Conservation (phyloP, 2,888 invertebrate genomes). For the Drosophila subsilvestris region DNA sequence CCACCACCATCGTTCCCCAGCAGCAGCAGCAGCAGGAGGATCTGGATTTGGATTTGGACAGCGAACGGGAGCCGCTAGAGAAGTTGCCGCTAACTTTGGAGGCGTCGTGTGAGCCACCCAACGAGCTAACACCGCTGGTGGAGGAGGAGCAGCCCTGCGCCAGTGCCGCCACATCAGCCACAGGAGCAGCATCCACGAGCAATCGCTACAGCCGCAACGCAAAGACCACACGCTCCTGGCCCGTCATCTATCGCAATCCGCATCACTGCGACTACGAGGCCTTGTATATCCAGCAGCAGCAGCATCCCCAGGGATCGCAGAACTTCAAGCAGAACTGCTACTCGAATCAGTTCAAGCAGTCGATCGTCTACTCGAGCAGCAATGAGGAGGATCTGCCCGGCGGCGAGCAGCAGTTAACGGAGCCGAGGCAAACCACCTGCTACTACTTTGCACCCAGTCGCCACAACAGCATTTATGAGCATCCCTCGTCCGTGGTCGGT, state of each 20-base stretch:
- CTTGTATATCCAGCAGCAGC: constrained; percentile 76
- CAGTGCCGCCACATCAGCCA: constrained; percentile 43
- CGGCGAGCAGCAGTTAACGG: constrained; percentile 48
- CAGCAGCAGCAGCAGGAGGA: constrained; percentile 35
- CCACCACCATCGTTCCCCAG: constrained; percentile 40
- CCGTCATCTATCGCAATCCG: constrained; percentile 84
- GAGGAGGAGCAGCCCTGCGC: constrained; percentile 54
- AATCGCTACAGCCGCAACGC: constrained; percentile 83
- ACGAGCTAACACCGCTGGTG: constrained; percentile 78
- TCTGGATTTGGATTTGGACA: constrained; percentile 39
- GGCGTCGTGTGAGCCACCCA: constrained; percentile 61
- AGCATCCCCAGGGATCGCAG: constrained; percentile 55
- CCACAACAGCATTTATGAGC: constrained; percentile 83
- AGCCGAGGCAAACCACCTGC: constrained; percentile 79
- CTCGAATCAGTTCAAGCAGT: constrained; percentile 82
- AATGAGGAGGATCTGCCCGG: constrained; percentile 77
- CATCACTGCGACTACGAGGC: constrained; percentile 84
- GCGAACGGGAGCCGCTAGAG: constrained; percentile 45
- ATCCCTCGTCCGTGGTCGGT: constrained; percentile 82
- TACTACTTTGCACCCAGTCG: constrained; percentile 82
- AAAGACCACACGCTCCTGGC: constrained; percentile 84
- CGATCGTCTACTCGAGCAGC: constrained; percentile 81
- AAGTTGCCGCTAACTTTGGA: constrained; percentile 16
- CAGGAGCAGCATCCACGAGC: constrained; percentile 42
- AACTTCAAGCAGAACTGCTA: constrained; percentile 81